Percentiles rank a stretch among this genome's conserved stretches.
Evolutionary conservation across 2,888 invertebrate genomes (phyloP).

Genomic region (Oithona nana): DNA sequence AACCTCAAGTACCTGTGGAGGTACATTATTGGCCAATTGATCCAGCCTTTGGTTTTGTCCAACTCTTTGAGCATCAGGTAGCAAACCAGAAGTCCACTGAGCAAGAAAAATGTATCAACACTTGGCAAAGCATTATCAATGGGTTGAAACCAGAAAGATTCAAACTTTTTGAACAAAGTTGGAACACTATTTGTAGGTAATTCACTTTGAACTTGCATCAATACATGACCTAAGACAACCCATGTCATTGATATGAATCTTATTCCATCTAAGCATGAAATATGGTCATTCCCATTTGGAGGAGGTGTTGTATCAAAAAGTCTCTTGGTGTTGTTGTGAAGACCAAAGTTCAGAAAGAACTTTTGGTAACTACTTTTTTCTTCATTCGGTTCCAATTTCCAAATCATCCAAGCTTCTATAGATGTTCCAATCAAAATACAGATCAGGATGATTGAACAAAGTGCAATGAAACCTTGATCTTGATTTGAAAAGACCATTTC

Average conservation of each 20-base stretch:
- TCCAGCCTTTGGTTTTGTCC: not conserved
- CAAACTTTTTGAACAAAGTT: no score
- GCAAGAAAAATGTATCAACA: not conserved
- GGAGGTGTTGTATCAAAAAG: not conserved
- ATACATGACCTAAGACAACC: not conserved
- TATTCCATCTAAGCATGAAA: not conserved
- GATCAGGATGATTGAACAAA: no score
- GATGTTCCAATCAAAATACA: not conserved
- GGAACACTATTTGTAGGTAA: not conserved
- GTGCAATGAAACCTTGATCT: no score
- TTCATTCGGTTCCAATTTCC: not conserved
- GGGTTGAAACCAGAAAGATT: not conserved
- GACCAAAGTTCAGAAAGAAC: not conserved
- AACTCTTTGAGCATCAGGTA: not conserved
- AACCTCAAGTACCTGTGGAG: not conserved
- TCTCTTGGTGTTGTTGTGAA: not conserved
- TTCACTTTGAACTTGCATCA: not conserved
- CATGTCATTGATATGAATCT: slow-evolving; percentile 1
- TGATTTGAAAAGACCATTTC: no score
- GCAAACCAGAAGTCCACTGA: not conserved
- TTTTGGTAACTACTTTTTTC: not conserved
- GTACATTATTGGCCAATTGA: not conserved
- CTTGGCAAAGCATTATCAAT: not conserved
- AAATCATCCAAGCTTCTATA: not conserved
- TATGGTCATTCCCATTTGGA: not conserved